Evolutionary conservation across 2,888 invertebrate species (phyloP).

Genomic region (Allacma fusca): DNA sequence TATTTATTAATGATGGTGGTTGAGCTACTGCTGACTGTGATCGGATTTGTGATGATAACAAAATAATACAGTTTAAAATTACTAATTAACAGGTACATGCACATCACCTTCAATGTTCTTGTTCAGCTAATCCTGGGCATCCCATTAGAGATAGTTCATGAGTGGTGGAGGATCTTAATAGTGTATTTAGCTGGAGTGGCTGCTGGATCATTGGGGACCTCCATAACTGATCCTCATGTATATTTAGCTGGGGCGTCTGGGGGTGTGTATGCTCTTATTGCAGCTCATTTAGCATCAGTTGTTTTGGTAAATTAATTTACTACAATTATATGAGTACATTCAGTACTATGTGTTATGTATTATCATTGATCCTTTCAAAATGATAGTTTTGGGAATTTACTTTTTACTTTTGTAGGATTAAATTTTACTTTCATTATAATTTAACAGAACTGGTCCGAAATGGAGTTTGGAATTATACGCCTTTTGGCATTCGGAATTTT

Average conservation of each 20-base stretch:
- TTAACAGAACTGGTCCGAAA: constrained; percentile 91
- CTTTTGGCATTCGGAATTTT: constrained; percentile 82
- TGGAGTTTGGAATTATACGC: constrained; percentile 90
- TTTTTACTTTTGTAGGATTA: too few species aligned
- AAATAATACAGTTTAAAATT: too few species aligned
- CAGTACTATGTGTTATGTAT: neutral
- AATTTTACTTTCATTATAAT: too few species aligned
- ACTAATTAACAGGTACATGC: constrained; percentile 84
- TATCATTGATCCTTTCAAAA: too few species aligned
- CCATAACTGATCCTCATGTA: constrained; percentile 79
- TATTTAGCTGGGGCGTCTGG: constrained; percentile 93
- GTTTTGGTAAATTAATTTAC: constrained; percentile 73
- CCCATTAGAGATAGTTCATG: constrained; percentile 95
- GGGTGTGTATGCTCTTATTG: constrained; percentile 92
- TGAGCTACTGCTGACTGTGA: too few species aligned
- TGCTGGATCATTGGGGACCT: constrained; percentile 82
- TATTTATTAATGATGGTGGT: too few species aligned
- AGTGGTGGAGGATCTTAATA: constrained; percentile 82
- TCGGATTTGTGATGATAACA: too few species aligned
- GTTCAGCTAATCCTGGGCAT: constrained; percentile 93
- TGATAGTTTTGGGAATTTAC: too few species aligned
- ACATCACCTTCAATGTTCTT: constrained; percentile 87
- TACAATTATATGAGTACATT: neutral
- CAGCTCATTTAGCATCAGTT: constrained; percentile 77
- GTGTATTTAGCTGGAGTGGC: constrained; percentile 85